Conservation (phyloP, 2,113 vertebrate species). For the Pteropus alecto region DNA sequence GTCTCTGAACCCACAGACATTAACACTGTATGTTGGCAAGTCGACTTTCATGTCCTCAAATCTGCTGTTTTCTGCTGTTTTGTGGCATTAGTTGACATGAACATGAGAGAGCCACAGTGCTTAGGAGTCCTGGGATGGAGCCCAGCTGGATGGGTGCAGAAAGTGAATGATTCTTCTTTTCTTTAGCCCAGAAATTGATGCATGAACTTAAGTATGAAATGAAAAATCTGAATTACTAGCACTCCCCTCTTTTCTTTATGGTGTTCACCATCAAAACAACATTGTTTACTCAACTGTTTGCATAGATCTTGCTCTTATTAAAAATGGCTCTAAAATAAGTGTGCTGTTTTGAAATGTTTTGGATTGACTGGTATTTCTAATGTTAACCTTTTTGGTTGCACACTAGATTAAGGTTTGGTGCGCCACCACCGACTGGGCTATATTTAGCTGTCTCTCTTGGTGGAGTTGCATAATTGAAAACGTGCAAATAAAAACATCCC, state of each 20-base stretch:
- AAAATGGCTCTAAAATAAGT: constrained; percentile 7
- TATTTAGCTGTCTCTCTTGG: constrained; percentile 41
- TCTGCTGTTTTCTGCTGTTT: neutral
- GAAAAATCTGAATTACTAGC: constrained; percentile 11
- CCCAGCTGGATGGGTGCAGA: neutral
- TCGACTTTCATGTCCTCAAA: neutral
- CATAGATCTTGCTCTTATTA: neutral
- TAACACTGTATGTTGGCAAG: neutral
- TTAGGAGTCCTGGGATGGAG: neutral
- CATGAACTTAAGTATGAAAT: neutral
- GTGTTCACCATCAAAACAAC: constrained; percentile 5
- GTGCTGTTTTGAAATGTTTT: constrained; percentile 14
- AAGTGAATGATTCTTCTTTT: constrained; percentile 38
- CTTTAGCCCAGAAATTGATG: constrained; percentile 20
- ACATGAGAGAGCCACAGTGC: neutral
- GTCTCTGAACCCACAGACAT: neutral
- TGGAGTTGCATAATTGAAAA: constrained; percentile 41
- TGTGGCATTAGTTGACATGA: neutral
- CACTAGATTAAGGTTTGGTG: neutral
- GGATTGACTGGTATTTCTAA: neutral
- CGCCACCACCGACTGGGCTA: neutral
- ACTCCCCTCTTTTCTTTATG: neutral
- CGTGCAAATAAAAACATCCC: neutral
- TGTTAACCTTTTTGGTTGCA: constrained; percentile 12
- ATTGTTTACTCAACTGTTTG: neutral